These are phyloP conservation scores for Aricia agestis DNA, from an alignment of 1,140 invertebrate species.

Conservation along the genomic window DNA sequence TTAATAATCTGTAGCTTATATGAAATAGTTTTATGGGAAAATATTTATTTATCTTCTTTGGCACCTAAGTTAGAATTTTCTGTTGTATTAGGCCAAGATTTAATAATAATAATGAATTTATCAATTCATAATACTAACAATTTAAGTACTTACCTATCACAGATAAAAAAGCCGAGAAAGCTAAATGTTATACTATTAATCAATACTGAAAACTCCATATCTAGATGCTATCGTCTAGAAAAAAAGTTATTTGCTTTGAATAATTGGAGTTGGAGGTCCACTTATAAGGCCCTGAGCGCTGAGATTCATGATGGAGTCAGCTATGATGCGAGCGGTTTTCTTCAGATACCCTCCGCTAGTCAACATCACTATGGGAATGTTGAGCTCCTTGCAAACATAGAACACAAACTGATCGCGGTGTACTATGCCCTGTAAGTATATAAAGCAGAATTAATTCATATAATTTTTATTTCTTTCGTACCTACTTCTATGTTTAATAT, in stretches of 20 bases:
- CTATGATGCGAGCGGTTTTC: slow-evolving; percentile 86
- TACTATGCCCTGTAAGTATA: slow-evolving; percentile 82
- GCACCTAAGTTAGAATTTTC: neutral
- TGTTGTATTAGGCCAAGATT: neutral
- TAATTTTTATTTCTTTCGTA: neutral
- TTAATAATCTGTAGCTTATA: no score
- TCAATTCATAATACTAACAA: neutral
- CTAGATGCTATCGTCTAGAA: neutral
- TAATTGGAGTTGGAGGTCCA: neutral
- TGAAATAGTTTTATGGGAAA: no score
- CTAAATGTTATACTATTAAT: neutral
- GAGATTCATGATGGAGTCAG: slow-evolving; percentile 82
- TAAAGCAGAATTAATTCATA: neutral
- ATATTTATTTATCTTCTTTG: no score
- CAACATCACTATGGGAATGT: slow-evolving; percentile 90
- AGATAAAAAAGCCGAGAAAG: neutral
- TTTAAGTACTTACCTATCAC: neutral
- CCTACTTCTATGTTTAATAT: no score
- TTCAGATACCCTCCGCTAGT: slow-evolving; percentile 91
- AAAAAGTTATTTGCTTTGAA: neutral
- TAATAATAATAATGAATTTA: neutral
- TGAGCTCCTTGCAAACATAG: slow-evolving; percentile 77
- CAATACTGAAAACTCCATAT: no score
- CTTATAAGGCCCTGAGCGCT: slow-evolving; percentile 51
- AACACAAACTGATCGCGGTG: slow-evolving; percentile 91